Evolutionary conservation across 2,888 invertebrate genomes (phyloP).

Genomic region (Eubasilissa splendida): DNA sequence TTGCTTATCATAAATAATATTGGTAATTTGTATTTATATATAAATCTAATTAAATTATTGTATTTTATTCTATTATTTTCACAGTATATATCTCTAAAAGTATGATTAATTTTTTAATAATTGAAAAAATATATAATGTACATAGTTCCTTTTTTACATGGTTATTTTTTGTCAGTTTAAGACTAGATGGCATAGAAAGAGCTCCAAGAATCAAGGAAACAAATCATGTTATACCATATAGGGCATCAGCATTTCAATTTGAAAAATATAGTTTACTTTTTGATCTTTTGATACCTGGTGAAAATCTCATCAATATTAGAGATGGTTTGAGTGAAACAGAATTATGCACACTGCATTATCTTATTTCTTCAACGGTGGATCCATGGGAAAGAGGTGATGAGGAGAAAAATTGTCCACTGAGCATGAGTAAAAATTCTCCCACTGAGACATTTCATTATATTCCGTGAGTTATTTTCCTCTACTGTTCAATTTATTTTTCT

Average conservation of each 20-base stretch:
- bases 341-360: slow-evolving; percentile 63
- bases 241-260: slow-evolving; percentile 75
- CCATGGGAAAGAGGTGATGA: slow-evolving; percentile 76
- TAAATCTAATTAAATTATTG: background rate
- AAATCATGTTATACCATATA: slow-evolving; percentile 72
- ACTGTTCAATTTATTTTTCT: background rate
- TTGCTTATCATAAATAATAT: too few species aligned
- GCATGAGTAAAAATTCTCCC: slow-evolving; percentile 59
- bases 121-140: background rate
- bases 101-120: background rate
- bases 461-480: slow-evolving; percentile 20
- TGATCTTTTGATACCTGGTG: slow-evolving; percentile 73
- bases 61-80: background rate
- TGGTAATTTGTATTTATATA: background rate
- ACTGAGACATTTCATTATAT: slow-evolving; percentile 1
- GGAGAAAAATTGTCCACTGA: slow-evolving; percentile 69
- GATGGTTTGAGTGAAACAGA: slow-evolving; percentile 67
- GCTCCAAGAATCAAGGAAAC: slow-evolving; percentile 67
- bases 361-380: slow-evolving; percentile 75
- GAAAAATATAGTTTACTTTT: slow-evolving; percentile 74
- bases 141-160: background rate
- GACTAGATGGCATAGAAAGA: slow-evolving; percentile 76
- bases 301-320: slow-evolving; percentile 29
- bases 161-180: slow-evolving; percentile 65
- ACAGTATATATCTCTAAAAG: too few species aligned